Evolutionary conservation across 2,888 invertebrate species (phyloP), one percentile per base, ranked within the genome.

Genomic region (Boloria euphrosyne): DNA sequence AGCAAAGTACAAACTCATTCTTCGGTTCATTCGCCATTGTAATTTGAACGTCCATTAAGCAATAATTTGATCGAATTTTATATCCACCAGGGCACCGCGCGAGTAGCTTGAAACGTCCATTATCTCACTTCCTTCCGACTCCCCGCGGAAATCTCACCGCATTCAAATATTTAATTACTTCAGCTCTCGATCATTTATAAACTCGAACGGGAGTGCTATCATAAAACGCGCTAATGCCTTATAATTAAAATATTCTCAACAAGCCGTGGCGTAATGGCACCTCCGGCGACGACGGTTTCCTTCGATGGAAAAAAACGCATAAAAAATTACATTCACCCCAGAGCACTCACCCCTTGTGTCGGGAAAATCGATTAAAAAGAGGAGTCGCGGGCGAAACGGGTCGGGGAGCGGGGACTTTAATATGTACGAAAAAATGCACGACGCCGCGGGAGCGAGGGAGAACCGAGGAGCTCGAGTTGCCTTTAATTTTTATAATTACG

Each of bases 211-310:
- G 88, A 92, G 90, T 91, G 91, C 86, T 90, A 91, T 92, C 91
- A 91, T 92, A 91, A 91, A 92, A 90, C 90, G 88, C 89, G 89
- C 89, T 92, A 92, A 92, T 91, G 92, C 92, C 89, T 90, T 91
- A 92, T 93, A 93, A 92, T 93, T 93, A 93, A 93, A 93, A 92
- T 92, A 92, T 92, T 92, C 92, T 90, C 93, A 92, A 93, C 92
- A 90, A 91, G 90, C 92, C 92, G 92, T 92, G 89, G 87, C 89
- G 92, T 92, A 93, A 92, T 92, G 91, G 93, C 91, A 90, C 91
- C 90, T 90, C 89, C 83, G 87, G 90, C 89, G 90, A 87, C 89
- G 84, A 87, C 89, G 84, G 87, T 89, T 87, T 87, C 85, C 85
- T 85, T 77, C 84, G 85, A 83, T 81, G 85, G 82, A 87, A 91